A percentile compares a stretch with the other conserved stretches of the same genome.
phyloP scores from a whole-genome alignment of 1,140 invertebrate genomes.

The Lithobius niger region DNA sequence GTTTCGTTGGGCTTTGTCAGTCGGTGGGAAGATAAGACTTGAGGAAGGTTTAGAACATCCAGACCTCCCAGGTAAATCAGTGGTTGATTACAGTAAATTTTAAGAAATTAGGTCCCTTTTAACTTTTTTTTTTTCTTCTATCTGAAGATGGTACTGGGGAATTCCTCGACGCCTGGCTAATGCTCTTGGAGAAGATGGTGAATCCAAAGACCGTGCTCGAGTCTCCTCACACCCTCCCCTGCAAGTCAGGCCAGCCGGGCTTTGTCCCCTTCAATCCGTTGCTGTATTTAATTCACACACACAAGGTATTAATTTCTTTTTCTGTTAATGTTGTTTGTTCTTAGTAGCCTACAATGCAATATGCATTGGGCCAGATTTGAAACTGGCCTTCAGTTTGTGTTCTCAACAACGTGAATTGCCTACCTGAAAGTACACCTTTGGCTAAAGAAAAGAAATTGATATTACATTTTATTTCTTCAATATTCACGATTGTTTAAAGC shows the following conservation, averaged over 20 bases:
- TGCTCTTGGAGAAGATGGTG: slow-evolving; percentile 73
- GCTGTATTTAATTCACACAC: slow-evolving; percentile 61
- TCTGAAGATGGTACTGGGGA: slow-evolving; percentile 48
- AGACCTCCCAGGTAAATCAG: slow-evolving; percentile 36
- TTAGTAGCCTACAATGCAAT: background rate
- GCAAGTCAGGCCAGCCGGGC: slow-evolving; percentile 38
- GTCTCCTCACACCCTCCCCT: slow-evolving; percentile 58
- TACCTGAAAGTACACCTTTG: too few species aligned
- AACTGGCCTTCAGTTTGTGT: too few species aligned
- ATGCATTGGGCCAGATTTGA: too few species aligned
- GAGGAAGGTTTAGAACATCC: slow-evolving; percentile 46
- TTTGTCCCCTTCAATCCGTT: slow-evolving; percentile 51
- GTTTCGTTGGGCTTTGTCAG: slow-evolving; percentile 62
- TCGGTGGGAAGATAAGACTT: slow-evolving; percentile 42
- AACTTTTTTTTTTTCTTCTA: slow-evolving; percentile 8
- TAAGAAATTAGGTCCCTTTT: slow-evolving; percentile 6
- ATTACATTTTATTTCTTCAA: too few species aligned
- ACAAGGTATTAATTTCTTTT: slow-evolving; percentile 42
- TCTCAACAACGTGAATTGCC: too few species aligned
- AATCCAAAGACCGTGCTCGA: slow-evolving; percentile 73
- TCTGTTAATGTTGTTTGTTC: background rate
- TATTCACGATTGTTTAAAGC: too few species aligned
- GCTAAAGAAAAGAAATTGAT: too few species aligned
- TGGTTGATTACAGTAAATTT: background rate
- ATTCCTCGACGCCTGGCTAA: slow-evolving; percentile 74